Conservation (phyloP, 2,888 invertebrate genomes). For the Acleris holmiana region DNA sequence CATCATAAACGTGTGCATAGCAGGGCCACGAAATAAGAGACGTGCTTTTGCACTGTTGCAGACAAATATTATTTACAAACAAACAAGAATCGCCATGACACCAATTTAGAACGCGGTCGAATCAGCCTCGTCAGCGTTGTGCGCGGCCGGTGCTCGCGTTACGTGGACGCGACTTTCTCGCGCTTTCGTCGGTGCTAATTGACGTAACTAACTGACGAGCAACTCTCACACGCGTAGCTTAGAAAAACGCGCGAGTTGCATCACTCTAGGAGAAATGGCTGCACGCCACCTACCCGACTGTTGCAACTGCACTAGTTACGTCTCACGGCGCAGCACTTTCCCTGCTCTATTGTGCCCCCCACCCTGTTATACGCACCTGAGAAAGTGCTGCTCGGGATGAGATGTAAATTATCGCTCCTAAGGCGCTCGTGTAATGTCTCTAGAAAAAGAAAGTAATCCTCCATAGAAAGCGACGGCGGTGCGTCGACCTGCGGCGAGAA, state of each 20-base stretch:
- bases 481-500: constrained; percentile 77
- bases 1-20: constrained; percentile 41
- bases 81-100: constrained; percentile 78
- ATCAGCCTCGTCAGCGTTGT: constrained; percentile 51
- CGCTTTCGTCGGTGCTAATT: constrained; percentile 80
- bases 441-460: constrained; percentile 78
- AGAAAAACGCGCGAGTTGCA: constrained; percentile 79
- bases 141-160: constrained; percentile 61
- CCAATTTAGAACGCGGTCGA: constrained; percentile 55
- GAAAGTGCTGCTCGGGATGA: constrained; percentile 57
- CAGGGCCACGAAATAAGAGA: constrained; percentile 50
- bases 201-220: constrained; percentile 76
- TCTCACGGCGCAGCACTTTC: constrained; percentile 64
- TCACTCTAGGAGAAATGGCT: constrained; percentile 81
- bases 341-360: constrained; percentile 70
- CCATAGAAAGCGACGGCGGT: constrained; percentile 78
- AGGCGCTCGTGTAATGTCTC: constrained; percentile 57
- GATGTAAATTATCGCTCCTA: constrained; percentile 56
- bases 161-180: constrained; percentile 78
- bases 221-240: constrained; percentile 75
- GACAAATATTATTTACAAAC: constrained; percentile 71
- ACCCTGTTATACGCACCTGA: constrained; percentile 55
- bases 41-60: constrained; percentile 56
- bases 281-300: constrained; percentile 70
- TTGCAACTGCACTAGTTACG: constrained; percentile 77